Evolutionary conservation across 2,113 vertebrate species (phyloP), one percentile per base, ranked within the genome.

Genomic region (Oophaga pumilio): DNA sequence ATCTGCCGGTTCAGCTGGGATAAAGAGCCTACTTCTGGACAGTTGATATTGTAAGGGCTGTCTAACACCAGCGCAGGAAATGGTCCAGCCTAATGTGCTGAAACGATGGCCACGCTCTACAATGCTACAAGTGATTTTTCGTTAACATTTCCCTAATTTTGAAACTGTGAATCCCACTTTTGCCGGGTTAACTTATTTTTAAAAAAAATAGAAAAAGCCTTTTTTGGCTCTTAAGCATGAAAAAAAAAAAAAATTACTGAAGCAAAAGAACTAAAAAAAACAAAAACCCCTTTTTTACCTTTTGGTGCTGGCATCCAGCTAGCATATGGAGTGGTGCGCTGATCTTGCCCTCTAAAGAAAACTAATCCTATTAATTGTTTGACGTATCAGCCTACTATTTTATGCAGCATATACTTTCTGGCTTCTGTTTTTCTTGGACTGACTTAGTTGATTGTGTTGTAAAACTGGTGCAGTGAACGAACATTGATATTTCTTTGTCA

Each of bases 1-100:
- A 97, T 92, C 94, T 97, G 85, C 92, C 93, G 62, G 92, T 99
- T 80, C 91, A 96, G 85, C 93, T 98, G 26, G 93, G 86, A 57
- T 83, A 82, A 69, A 5, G 74, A 1, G 56, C 64, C 84, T 66
- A 73, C 79, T 33, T 33, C n/a, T 62, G 7, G 22, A 86, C 76
- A 82, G 56, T 22, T 64, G 53, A 14, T 10, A 24, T 22, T 50
- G 11, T 68, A 24, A 24, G 57, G 28, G 14, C n/a, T 52, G 10
- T 24, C 8, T 20, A n/a, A 81, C 24, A 76, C 5, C 56, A 43
- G 5, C 33, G 33, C 33, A 4, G 33, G 33, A 43, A 2, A 43
- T 43, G 33, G 33, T 2, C 59, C 18, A 50, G 20, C 6, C 20
- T 82, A 12, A 13, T 64, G 7, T 79, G 14, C 60, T 22, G 71